Conservation (phyloP, 2,113 vertebrate genomes). For the Bothrops jararaca region DNA sequence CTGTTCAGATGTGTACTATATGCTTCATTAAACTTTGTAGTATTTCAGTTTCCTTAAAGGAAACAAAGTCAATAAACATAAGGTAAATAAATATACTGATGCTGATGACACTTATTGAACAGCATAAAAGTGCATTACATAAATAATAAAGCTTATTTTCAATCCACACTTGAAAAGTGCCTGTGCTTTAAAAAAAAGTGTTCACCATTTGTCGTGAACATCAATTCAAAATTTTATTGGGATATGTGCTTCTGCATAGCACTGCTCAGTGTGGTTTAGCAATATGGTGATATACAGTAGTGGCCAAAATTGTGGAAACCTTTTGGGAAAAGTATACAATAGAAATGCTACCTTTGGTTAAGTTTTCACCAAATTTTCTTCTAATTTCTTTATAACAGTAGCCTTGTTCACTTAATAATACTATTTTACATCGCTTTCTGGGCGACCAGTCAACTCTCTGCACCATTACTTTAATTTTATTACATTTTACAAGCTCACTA, state of each 20-base stretch:
- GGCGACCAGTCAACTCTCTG: too few species aligned
- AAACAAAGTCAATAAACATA: neutral
- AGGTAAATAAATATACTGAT: neutral
- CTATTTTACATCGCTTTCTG: too few species aligned
- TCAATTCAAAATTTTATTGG: neutral
- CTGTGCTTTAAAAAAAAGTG: neutral
- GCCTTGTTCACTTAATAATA: too few species aligned
- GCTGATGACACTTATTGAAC: neutral
- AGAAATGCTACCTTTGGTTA: too few species aligned
- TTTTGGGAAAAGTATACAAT: too few species aligned
- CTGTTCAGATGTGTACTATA: neutral
- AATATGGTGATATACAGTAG: neutral
- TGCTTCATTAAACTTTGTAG: neutral
- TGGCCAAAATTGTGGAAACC: too few species aligned
- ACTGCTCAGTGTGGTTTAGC: neutral
- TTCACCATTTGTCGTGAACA: neutral
- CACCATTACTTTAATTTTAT: too few species aligned
- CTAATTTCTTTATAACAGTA: too few species aligned
- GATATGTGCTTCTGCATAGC: neutral
- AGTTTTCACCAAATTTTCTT: too few species aligned
- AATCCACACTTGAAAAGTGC: neutral
- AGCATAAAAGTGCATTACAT: neutral
- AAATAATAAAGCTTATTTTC: neutral
- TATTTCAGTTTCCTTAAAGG: neutral
- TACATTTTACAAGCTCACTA: too few species aligned